Evolutionary conservation across 2,797 vertebrate genomes (phyloP), one percentile per base, ranked within the genome.

Genomic region (Parambassis ranga): DNA sequence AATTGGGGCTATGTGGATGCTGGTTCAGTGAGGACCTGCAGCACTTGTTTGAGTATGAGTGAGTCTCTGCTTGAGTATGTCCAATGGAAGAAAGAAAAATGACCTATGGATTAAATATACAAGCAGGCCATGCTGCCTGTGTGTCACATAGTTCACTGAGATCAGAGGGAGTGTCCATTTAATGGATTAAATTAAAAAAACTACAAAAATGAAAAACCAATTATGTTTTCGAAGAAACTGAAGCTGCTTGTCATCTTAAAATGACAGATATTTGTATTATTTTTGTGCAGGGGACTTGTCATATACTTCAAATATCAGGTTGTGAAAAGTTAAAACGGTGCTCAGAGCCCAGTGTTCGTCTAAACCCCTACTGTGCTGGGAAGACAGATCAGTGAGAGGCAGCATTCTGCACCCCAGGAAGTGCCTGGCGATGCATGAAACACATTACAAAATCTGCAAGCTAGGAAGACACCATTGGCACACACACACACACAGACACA

Each of bases 361-460:
- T 79, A 82, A 68, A 74, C 74, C 72, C 75, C 75, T 27, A 51
- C 59, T 0, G 24, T 44, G 69, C 68, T 56, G 71, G 37, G 46
- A 80, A 59, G 66, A 65, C 63, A 4, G 77, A 83, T 84, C 81
- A 74, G 71, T 72, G 55, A 41, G 63, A 67, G 57, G 58, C 58
- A 41, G 67, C n/a, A 10, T 33, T 72, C 49, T 60, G 60, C 7
- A 18, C 71, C 55, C 55, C 77, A 82, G 86, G 63, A 82, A 79
- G 80, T 4, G 46, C 58, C 71, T 24, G 46, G 36, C 30, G 14
- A 72, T 72, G 82, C 69, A 51, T 85, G 76, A 84, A 87, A 84
- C 31, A 0, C 2, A 26, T 67, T 79, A 61, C 53, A 81, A 85
- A 81, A 81, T 85, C 72, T 80, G 76, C 79, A 64, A 77, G 78